phyloP scores from a whole-genome alignment of 2,888 invertebrate genomes.

The Acanthosepion esculentum region DNA sequence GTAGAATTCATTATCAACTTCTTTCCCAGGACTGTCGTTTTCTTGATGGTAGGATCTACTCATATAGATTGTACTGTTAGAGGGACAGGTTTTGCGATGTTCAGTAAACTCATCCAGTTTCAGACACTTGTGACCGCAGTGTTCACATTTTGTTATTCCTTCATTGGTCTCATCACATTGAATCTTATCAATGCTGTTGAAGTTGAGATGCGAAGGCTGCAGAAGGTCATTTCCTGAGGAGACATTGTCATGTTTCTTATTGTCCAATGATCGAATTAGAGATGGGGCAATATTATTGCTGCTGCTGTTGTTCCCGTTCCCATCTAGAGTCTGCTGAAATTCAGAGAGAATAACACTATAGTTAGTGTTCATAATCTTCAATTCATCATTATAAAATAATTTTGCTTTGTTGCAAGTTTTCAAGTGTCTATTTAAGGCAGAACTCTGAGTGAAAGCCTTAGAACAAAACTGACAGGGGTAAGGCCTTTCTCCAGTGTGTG shows the following conservation, averaged over 20 bases:
- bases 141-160: slow-evolving; percentile 41
- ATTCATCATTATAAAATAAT: neutral
- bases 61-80: neutral
- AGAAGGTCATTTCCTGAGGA: neutral
- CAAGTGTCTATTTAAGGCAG: slow-evolving; percentile 34
- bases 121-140: neutral
- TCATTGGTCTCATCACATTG: neutral
- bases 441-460: slow-evolving; percentile 39
- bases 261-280: neutral
- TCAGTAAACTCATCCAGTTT: slow-evolving; percentile 37
- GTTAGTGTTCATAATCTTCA: neutral
- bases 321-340: neutral
- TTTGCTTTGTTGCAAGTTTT: slow-evolving; percentile 35
- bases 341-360: neutral
- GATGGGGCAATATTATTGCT: neutral
- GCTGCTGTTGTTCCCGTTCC: neutral
- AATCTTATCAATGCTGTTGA: slow-evolving; percentile 34
- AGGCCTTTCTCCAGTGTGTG: slow-evolving; percentile 44
- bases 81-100: slow-evolving; percentile 34
- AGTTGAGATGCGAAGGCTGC: neutral
- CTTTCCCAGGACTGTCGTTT: neutral
- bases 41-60: neutral
- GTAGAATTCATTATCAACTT: neutral
- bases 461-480: slow-evolving; percentile 2
- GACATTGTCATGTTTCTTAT: neutral